Conservation (phyloP, 2,113 vertebrate genomes). For the Colaptes auratus region DNA sequence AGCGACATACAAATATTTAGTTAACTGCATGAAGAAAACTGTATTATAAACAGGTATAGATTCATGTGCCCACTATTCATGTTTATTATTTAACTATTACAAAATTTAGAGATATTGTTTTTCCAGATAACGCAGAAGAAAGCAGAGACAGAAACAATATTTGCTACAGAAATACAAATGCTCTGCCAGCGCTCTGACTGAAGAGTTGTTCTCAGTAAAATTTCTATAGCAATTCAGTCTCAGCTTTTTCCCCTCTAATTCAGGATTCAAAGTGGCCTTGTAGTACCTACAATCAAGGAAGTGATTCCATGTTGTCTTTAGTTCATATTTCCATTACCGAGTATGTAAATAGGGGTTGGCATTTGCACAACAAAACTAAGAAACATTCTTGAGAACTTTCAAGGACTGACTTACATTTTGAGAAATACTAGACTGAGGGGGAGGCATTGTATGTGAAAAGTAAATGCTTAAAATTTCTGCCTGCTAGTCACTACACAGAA, state of each 20-base stretch:
- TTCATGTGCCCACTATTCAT: background rate
- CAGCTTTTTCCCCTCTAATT: background rate
- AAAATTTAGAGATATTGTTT: background rate
- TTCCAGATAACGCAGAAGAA: background rate
- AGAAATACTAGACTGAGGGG: background rate
- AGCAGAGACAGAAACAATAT: rapidly evolving
- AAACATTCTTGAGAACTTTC: background rate
- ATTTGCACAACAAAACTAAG: background rate
- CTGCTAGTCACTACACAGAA: background rate
- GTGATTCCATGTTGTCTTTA: background rate
- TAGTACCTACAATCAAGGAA: background rate
- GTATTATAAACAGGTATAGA: background rate
- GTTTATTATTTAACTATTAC: background rate
- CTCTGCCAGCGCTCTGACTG: background rate
- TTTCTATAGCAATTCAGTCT: background rate
- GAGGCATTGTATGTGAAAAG: background rate
- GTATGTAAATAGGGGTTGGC: background rate
- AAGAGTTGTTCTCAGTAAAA: background rate
- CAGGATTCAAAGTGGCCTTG: background rate
- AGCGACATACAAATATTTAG: background rate
- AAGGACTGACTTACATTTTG: background rate
- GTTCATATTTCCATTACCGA: background rate
- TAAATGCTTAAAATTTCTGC: background rate
- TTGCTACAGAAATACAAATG: background rate
- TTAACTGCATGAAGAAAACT: background rate